Percentiles rank a stretch among this genome's conserved stretches.
Evolutionary conservation across 2,113 vertebrate genomes (phyloP).

Genomic region (Microcebus murinus): DNA sequence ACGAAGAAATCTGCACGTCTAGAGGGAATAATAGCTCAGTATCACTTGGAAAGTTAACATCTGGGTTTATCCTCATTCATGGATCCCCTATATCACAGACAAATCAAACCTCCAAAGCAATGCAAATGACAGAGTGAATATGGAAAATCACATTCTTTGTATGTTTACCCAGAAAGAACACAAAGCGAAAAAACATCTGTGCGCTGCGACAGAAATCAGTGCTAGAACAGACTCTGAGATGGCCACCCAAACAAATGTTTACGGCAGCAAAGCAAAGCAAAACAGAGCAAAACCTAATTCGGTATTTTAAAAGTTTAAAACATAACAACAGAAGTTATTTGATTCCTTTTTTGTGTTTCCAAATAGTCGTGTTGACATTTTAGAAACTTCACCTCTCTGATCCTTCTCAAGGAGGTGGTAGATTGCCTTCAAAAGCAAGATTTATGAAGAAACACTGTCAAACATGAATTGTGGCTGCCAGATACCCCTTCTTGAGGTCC

Average conservation of each 20-base stretch:
- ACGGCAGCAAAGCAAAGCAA: conserved; percentile 44
- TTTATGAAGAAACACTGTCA: background rate
- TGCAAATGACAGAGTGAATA: conserved; percentile 53
- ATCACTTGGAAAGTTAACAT: background rate
- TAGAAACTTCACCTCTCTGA: conserved; percentile 12
- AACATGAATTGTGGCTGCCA: background rate
- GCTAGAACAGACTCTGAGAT: conserved; percentile 16
- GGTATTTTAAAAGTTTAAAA: conserved; percentile 41
- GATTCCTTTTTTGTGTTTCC: conserved; percentile 51
- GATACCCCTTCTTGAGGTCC: background rate
- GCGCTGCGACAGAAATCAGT: conserved; percentile 6
- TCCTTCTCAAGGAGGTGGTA: background rate
- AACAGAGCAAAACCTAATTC: conserved; percentile 48
- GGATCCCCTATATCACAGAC: background rate
- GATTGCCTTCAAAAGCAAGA: background rate
- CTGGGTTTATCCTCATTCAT: conserved; percentile 15
- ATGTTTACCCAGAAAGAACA: conserved; percentile 42
- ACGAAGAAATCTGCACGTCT: background rate
- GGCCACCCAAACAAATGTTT: conserved; percentile 63
- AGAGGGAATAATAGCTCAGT: background rate
- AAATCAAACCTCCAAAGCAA: conserved; percentile 24
- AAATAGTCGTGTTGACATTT: conserved; percentile 13
- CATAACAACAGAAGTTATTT: background rate
- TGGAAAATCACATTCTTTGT: conserved; percentile 45
- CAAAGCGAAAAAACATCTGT: conserved; percentile 46